These are phyloP conservation scores for Spheniscus mendiculus DNA, from an alignment of 2,113 vertebrate species.

Conservation along the genomic window DNA sequence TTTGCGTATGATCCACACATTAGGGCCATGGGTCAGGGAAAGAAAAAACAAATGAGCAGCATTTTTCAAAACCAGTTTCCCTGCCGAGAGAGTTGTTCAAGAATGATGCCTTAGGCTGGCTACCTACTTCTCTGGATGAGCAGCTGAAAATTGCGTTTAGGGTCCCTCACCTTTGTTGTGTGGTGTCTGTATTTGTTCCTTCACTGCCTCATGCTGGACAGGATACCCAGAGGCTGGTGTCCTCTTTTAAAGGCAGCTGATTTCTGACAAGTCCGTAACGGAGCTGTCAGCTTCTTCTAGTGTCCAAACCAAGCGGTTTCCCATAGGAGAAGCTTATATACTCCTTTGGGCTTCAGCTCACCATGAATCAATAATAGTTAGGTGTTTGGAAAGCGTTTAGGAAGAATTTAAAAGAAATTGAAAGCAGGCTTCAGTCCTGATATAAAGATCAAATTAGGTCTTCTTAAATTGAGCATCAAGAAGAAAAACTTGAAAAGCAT, in stretches of 20 bases:
- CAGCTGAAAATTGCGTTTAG: neutral
- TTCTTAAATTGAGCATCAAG: neutral
- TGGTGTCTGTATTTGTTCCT: neutral
- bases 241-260: neutral
- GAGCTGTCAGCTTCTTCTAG: slow-evolving; percentile 3
- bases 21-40: neutral
- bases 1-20: slow-evolving; percentile 13
- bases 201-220: neutral
- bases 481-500: accelerated
- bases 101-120: slow-evolving; percentile 19
- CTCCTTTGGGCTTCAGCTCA: neutral
- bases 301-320: neutral
- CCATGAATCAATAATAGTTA: neutral
- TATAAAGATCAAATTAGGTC: neutral
- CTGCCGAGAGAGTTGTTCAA: neutral
- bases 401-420: neutral
- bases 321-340: neutral
- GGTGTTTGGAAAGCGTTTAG: neutral
- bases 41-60: slow-evolving; percentile 29
- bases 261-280: neutral
- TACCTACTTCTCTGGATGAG: neutral
- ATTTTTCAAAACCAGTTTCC: slow-evolving; percentile 44
- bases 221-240: neutral
- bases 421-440: neutral
- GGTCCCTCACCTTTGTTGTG: neutral